Base-by-base conservation (phyloP, 1,140 invertebrate species). In the Campoletis sonorensis region DNA sequence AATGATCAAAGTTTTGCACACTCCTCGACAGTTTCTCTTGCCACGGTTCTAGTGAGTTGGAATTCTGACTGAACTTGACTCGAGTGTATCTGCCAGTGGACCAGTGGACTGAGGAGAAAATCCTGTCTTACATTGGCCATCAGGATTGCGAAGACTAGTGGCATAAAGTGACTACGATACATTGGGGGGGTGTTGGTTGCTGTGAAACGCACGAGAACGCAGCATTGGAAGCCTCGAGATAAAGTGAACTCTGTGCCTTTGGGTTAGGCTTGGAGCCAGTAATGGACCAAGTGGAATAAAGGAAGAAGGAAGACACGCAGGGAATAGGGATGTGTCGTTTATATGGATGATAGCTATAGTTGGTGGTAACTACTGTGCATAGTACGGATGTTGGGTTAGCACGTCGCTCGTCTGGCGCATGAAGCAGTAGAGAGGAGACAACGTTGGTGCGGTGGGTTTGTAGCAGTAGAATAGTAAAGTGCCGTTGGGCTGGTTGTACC, bases 1-100 rank as follows among this genome's bases (percentile, higher is more conserved):
- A 91, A 91, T 90, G 89, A 88, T 90, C 87, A 89, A 90, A 90
- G 89, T 90, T 91, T 87, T 81, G 67, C 80, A 79, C 77, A 49
- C 61, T 73, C 80, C 82, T 83, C 77, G 49, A 79, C 68, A 71
- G 71, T 84, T 81, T 81, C 79, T 49, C 26, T n/a, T 79, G 40
- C 30, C 49, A 45, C 49, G 26, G 75, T 40, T 54, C 40, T 5
- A 11, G 2, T 21, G 21, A 58, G n/a, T 15, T 37, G 26, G 49
- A 75, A 54, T 51, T 21, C 72, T 75, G 72, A 75, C 49, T 72
- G 37, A 23, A 72, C 30, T 72, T 18, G 30, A 70, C 15, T 72
- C 70, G 7, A 49, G n/a, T 70, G 16, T 15, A 72, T 23, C 72
- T 54, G 4, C 72, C 72, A 7, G 37, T 8, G 33, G 70, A 79